Evolutionary conservation across 2,113 vertebrate species (phyloP).

Genomic region (Vulpes lagopus): DNA sequence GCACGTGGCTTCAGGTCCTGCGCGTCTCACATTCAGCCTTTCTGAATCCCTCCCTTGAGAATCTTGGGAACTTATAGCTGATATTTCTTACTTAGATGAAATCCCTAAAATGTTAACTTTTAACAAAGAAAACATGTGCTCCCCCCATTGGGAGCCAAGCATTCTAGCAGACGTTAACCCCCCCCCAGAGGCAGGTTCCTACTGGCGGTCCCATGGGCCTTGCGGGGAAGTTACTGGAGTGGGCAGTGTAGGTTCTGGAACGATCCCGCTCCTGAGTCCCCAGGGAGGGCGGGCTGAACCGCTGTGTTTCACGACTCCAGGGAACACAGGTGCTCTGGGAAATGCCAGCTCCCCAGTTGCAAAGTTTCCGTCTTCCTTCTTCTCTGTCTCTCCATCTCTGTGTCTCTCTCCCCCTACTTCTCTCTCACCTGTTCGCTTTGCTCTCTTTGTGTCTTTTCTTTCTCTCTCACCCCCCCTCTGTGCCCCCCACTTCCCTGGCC

Average conservation of each 20-base stretch:
- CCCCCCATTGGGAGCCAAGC: neutral
- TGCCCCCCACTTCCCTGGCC: too few relatives aligned
- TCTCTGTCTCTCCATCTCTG: too few relatives aligned
- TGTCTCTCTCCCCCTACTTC: neutral
- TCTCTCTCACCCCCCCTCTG: neutral
- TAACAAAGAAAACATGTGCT: neutral
- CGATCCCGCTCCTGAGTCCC: neutral
- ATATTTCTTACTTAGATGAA: neutral
- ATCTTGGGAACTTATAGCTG: neutral
- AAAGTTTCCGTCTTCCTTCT: neutral
- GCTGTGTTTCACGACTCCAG: neutral
- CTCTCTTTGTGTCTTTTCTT: too few relatives aligned
- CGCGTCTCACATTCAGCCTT: neutral
- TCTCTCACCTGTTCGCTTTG: neutral
- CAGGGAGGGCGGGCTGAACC: rapidly evolving
- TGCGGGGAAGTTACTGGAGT: neutral
- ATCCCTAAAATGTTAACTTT: slow-evolving; percentile 1
- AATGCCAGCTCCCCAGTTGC: neutral
- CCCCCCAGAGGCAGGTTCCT: neutral
- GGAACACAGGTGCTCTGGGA: neutral
- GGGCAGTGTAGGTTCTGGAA: neutral
- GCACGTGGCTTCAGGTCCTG: neutral
- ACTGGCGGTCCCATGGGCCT: neutral
- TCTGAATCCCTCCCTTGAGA: neutral
- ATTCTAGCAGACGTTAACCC: neutral